A percentile compares a stretch with the other conserved stretches of the same genome.
Evolutionary conservation across 2,797 vertebrate genomes (phyloP).

Genomic region (Cynodonichthys magdalenae): DNA sequence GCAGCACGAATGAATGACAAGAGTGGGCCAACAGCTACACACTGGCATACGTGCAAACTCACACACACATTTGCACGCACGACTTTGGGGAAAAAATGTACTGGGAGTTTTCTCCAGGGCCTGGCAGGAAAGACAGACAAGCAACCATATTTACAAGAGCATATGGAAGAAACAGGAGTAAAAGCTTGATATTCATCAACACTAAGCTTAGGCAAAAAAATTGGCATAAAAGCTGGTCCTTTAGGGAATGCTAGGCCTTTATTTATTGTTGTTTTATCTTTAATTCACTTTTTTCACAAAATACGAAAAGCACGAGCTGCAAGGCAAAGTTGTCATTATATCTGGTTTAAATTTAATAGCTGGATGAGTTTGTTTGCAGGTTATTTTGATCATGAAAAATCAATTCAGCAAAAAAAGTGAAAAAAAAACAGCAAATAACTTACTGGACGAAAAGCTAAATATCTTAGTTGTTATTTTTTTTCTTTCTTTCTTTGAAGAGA

Average conservation of each 20-base stretch:
- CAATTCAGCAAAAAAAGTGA: not conserved
- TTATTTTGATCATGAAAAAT: not conserved
- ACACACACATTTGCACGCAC: slow-evolving; percentile 33
- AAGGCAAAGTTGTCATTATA: too few species aligned
- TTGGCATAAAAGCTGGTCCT: too few species aligned
- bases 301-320: too few species aligned
- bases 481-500: too few species aligned
- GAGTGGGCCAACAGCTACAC: slow-evolving; percentile 7
- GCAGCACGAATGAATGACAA: slow-evolving; percentile 2
- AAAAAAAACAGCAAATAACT: not conserved
- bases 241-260: too few species aligned
- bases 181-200: slow-evolving; percentile 16
- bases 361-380: too few species aligned
- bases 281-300: too few species aligned
- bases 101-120: slow-evolving; percentile 52
- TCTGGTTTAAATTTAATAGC: too few species aligned
- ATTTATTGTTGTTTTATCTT: too few species aligned
- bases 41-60: slow-evolving; percentile 27
- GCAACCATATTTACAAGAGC: slow-evolving; percentile 57
- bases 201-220: too few species aligned
- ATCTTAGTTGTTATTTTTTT: too few species aligned
- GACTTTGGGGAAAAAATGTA: slow-evolving; percentile 41
- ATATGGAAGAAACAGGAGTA: slow-evolving; percentile 46
- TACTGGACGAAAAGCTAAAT: too few species aligned
- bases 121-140: slow-evolving; percentile 46